Percentiles rank a stretch among this genome's conserved stretches.
Evolutionary conservation across 92 coral and sea anemone genomes (phyloP).

Genomic region (Nematostella vectensis): DNA sequence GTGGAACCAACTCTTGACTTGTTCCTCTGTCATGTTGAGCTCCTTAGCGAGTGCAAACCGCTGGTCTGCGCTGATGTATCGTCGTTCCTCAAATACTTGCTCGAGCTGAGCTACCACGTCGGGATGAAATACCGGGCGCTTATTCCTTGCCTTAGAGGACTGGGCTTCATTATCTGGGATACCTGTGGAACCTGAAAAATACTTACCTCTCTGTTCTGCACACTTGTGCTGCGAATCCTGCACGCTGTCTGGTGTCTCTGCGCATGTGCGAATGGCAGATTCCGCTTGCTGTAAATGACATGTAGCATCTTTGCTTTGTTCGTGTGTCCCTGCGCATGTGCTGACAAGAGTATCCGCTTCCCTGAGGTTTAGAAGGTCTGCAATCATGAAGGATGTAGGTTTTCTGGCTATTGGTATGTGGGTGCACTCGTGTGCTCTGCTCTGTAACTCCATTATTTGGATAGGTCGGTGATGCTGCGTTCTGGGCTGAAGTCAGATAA

Average conservation of each 20-base stretch:
- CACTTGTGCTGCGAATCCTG: no score
- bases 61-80: neutral
- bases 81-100: neutral
- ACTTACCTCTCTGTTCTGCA: no score
- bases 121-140: neutral
- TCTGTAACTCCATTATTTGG: no score
- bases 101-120: neutral
- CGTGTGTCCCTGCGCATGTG: neutral
- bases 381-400: neutral
- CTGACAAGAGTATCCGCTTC: neutral
- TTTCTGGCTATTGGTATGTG: neutral
- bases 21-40: neutral
- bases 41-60: neutral
- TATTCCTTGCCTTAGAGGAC: neutral
- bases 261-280: neutral
- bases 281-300: neutral
- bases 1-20: neutral
- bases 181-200: no score
- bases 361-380: neutral
- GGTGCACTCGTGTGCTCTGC: no score
- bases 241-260: no score
- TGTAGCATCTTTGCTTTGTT: no score
- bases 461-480: no score
- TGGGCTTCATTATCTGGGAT: no score
- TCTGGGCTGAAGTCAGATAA: no score